Evolutionary conservation across 2,888 invertebrate genomes (phyloP).

Genomic region (Aphodius sticticus): DNA sequence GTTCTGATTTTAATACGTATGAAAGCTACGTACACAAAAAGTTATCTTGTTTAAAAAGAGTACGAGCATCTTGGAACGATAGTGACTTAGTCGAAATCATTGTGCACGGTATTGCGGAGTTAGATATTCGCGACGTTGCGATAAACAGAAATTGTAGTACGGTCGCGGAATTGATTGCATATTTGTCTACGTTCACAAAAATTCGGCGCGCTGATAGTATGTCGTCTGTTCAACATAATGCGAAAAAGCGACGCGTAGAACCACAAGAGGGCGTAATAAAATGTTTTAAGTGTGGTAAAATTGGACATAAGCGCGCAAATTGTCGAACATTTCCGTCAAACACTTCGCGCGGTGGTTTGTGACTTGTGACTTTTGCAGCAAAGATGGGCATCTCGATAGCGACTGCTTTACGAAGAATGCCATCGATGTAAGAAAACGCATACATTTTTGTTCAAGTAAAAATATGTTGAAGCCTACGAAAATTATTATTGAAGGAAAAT

Average conservation of each 20-base stretch:
- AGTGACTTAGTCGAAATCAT: constrained; percentile 43
- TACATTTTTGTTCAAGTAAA: constrained; percentile 32
- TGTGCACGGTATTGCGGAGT: constrained; percentile 40
- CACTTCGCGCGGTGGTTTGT: neutral
- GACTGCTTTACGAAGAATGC: constrained; percentile 35
- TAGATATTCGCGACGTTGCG: constrained; percentile 33
- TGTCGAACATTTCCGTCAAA: constrained; percentile 12
- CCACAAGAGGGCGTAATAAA: neutral
- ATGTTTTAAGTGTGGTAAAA: constrained; percentile 33
- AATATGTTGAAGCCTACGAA: constrained; percentile 6
- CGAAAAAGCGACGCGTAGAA: neutral
- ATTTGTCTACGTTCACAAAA: constrained; percentile 30
- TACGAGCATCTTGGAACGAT: constrained; percentile 42
- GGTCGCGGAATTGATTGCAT: constrained; percentile 40
- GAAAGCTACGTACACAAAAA: constrained; percentile 43
- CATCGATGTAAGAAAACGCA: constrained; percentile 34
- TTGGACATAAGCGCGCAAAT: constrained; percentile 33
- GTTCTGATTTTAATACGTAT: constrained; percentile 40
- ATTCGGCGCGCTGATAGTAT: too few relatives aligned
- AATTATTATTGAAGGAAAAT: constrained; percentile 18
- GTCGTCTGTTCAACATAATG: neutral
- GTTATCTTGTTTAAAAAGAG: constrained; percentile 38
- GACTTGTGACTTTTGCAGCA: constrained; percentile 35
- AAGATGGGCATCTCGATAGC: constrained; percentile 32
- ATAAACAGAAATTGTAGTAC: constrained; percentile 24